Base-by-base conservation (phyloP, 2,888 invertebrate species). In the Phalangium opilio region DNA sequence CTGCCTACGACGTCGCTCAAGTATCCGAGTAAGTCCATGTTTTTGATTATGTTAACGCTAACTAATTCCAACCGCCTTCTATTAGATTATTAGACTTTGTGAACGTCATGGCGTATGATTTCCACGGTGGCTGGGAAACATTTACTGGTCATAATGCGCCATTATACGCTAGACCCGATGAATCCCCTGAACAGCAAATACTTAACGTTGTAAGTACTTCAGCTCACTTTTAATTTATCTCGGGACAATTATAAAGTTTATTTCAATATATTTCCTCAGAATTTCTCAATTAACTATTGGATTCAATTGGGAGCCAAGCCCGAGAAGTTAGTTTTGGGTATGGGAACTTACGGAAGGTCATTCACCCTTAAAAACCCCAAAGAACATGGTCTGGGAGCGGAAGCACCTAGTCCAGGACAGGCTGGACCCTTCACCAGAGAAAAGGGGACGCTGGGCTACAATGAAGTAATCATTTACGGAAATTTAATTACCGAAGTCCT, bases 261-360 rank as follows among this genome's bases (percentile, higher is more conserved):
- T 35, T 53, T 17, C 32, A 17, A 2, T 58, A 62, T 2, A n/a
- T n/a, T n/a, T n/a, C n/a, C n/a, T n/a, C 4, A 84, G 83, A 77
- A 81, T 68, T 79, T 70, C 62, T 79, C 81, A 12, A 75, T 86
- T 1, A 77, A 81, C 45, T 79, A 84, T 64, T 75, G 84, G 64
- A 59, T 86, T 2, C 66, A 74, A 44, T 69, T 78, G 55, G 86
- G 85, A 2, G 83, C 83, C 1, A 76, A 79, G 3, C 65, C 73
- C 1, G 65, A 73, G 2, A 84, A 84, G 61, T 56, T 85, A 0
- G 67, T 77, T 1, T 53, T 84, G 1, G 84, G 85, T 0, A 64
- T 83, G 27, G 78, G 78, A 0, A 70, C 77, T 4, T 84, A 82
- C 54, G 84, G 82, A 0, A 72, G 77, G 45, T 71, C 76, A 0